Percentiles rank a stretch among this genome's conserved stretches.
phyloP scores from a whole-genome alignment of 2,113 vertebrate species.

The Eidolon helvum region DNA sequence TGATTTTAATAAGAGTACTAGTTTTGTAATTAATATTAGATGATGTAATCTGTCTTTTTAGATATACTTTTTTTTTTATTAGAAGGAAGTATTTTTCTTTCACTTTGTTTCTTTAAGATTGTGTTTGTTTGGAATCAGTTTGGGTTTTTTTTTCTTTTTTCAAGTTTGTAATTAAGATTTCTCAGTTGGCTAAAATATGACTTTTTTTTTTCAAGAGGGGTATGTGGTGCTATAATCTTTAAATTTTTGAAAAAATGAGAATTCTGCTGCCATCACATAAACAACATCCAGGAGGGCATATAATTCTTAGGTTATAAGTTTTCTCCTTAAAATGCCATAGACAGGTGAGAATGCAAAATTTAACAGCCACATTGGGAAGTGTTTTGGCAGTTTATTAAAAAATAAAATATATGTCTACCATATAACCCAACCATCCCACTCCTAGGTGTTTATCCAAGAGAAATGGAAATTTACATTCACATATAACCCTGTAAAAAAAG shows the following conservation, averaged over 20 bases:
- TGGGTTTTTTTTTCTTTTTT: not conserved
- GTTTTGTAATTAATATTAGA: not conserved
- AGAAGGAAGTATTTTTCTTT: not conserved
- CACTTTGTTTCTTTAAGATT: not conserved
- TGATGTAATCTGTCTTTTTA: not conserved
- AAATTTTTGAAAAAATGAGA: not conserved
- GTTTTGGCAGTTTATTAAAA: slow-evolving; percentile 27
- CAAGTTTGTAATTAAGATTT: slow-evolving; percentile 17
- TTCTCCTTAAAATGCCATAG: slow-evolving; percentile 2
- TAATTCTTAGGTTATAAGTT: not conserved
- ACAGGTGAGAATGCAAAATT: not conserved
- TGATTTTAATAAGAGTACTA: slow-evolving; percentile 3
- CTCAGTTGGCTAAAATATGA: not conserved
- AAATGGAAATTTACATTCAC: slow-evolving; percentile 42
- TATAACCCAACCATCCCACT: not conserved
- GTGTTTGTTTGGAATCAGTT: not conserved
- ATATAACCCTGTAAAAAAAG: not conserved
- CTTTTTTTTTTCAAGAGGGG: not conserved
- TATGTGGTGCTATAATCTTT: not conserved
- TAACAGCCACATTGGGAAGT: not conserved
- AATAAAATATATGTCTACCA: not conserved
- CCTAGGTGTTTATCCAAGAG: not conserved
- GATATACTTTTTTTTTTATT: not conserved
- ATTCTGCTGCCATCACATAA: not conserved
- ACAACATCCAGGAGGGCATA: not conserved